These are phyloP conservation scores for Ictalurus punctatus DNA, from an alignment of 2,113 vertebrate species.

Conservation along the genomic window DNA sequence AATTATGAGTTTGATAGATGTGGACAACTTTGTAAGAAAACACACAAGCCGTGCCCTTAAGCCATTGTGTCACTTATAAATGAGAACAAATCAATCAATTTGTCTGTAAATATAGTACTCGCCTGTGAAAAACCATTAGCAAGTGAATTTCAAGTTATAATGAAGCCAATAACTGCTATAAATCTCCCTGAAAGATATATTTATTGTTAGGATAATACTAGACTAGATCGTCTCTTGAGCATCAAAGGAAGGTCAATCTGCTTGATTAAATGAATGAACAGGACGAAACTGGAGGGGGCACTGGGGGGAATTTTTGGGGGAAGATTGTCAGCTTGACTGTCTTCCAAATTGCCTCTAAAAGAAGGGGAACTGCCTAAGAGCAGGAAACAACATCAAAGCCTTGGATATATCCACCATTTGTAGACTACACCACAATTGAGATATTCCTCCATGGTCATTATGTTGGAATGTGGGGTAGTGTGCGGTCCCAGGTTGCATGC, in stretches of 20 bases:
- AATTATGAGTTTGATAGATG: not conserved
- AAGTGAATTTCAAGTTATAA: not conserved
- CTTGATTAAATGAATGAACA: conserved; percentile 26
- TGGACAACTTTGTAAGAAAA: not conserved
- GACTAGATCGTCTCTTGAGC: not conserved
- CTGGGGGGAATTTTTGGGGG: conserved; percentile 19
- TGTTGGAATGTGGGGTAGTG: conserved; percentile 58
- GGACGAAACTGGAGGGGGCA: conserved; percentile 9
- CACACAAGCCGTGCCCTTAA: not conserved
- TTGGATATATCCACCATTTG: conserved; percentile 56
- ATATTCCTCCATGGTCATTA: conserved; percentile 61
- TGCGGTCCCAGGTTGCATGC: conserved; percentile 34
- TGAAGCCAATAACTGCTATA: not conserved
- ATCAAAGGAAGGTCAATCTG: not conserved
- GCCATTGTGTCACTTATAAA: not conserved
- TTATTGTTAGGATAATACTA: not conserved
- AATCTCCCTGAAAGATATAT: not conserved
- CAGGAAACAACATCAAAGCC: conserved; percentile 65
- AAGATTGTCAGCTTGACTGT: conserved; percentile 40
- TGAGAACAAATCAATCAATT: not conserved
- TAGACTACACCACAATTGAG: conserved; percentile 59
- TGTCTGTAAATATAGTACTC: not conserved
- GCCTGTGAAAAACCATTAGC: not conserved
- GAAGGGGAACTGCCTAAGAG: conserved; percentile 57
- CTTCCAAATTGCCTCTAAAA: conserved; percentile 47